phyloP scores from a whole-genome alignment of 2,888 invertebrate species.

The Apodemia mormo region DNA sequence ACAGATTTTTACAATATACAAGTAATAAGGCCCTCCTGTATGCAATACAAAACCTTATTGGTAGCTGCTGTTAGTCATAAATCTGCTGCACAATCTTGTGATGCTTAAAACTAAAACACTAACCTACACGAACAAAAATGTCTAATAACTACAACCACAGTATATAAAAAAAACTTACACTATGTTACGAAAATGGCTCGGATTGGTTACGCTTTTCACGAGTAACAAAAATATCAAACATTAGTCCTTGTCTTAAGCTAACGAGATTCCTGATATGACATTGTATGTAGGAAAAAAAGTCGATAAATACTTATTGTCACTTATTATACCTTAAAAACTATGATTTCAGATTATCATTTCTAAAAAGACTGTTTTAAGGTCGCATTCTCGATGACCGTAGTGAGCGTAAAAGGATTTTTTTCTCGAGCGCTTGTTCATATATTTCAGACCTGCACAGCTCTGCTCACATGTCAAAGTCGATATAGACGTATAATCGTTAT shows the following conservation, averaged over 20 bases:
- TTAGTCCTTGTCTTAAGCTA: constrained; percentile 40
- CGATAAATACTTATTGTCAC: background rate
- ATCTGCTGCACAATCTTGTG: background rate
- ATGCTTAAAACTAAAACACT: background rate
- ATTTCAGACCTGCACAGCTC: no score
- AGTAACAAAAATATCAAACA: constrained; percentile 31
- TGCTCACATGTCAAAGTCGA: no score
- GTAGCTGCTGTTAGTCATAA: background rate
- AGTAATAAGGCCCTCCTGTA: constrained; percentile 7
- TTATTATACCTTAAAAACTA: background rate
- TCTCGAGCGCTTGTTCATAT: no score
- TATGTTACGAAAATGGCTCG: constrained; percentile 69
- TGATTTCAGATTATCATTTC: background rate
- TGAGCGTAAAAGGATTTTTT: no score
- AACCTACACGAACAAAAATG: background rate
- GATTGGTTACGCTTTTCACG: constrained; percentile 48
- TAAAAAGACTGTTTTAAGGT: background rate
- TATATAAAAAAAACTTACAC: constrained; percentile 32
- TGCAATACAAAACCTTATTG: constrained; percentile 1
- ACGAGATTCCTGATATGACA: constrained; percentile 44
- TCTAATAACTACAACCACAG: background rate
- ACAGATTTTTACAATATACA: constrained; percentile 6
- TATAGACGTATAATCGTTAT: no score
- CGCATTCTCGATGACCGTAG: no score
- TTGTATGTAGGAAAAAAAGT: constrained; percentile 9